phyloP scores from a whole-genome alignment of 2,888 invertebrate species.

The Diogma glabrata region DNA sequence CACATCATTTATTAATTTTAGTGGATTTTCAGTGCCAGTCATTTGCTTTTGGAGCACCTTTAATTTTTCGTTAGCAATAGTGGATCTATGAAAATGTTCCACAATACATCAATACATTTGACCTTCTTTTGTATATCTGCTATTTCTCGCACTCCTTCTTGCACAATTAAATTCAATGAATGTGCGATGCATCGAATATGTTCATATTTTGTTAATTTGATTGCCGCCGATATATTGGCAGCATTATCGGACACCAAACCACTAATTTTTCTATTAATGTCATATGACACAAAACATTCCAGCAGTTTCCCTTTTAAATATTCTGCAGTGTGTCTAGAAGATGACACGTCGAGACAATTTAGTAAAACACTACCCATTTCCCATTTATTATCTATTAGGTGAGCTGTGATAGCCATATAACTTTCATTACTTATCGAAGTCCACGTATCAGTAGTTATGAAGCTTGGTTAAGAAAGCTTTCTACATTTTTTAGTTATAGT shows the following conservation, averaged over 20 bases:
- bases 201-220: constrained; percentile 19
- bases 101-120: constrained; percentile 3
- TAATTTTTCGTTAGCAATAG: neutral
- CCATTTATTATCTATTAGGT: constrained; percentile 19
- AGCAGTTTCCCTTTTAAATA: constrained; percentile 1
- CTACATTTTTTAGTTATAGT: constrained; percentile 17
- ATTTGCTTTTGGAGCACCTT: neutral
- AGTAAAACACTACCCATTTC: constrained; percentile 18
- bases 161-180: constrained; percentile 3
- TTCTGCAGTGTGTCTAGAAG: constrained; percentile 1
- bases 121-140: constrained; percentile 5
- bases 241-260: constrained; percentile 21
- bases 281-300: constrained; percentile 7
- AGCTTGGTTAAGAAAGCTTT: constrained; percentile 11
- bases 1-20: constrained; percentile 25
- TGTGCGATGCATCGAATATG: constrained; percentile 4
- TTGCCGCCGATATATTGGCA: constrained; percentile 21
- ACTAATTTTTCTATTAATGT: neutral
- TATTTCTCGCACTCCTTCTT: constrained; percentile 3
- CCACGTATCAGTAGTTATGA: constrained; percentile 21
- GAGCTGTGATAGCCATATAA: constrained; percentile 20
- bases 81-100: constrained; percentile 6
- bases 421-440: constrained; percentile 19
- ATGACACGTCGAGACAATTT: constrained; percentile 10
- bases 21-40: constrained; percentile 4